Evolutionary conservation across 2,113 vertebrate genomes (phyloP).

Genomic region (Mustela nigripes): DNA sequence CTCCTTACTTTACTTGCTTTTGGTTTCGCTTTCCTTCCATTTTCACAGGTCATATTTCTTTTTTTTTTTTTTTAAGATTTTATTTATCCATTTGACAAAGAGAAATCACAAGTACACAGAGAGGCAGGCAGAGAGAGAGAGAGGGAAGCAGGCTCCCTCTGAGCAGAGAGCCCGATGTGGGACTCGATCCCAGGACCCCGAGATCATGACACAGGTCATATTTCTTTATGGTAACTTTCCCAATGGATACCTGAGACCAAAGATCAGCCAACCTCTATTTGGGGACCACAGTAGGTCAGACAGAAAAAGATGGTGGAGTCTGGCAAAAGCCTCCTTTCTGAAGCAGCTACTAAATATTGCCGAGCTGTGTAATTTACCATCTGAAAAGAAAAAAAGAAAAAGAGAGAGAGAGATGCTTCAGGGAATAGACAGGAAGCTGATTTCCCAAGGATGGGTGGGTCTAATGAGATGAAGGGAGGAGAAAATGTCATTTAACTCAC

Average conservation of each 20-base stretch:
- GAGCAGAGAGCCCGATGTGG: no score
- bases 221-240: background rate
- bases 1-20: background rate
- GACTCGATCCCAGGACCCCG: no score
- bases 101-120: no score
- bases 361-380: slow-evolving; percentile 13
- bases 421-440: background rate
- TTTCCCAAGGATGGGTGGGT: background rate
- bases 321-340: background rate
- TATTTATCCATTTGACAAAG: no score
- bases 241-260: background rate
- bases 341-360: slow-evolving; percentile 4
- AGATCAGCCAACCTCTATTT: slow-evolving; percentile 11
- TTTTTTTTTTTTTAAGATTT: background rate
- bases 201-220: background rate
- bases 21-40: background rate
- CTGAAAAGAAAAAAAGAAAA: background rate
- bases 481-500: background rate
- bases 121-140: no score
- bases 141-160: no score
- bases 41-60: background rate
- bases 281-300: background rate
- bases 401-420: background rate
- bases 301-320: slow-evolving; percentile 26
- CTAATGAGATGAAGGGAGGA: background rate